Base-by-base conservation (phyloP, 2,888 invertebrate genomes). In the Hydriomena furcata region DNA sequence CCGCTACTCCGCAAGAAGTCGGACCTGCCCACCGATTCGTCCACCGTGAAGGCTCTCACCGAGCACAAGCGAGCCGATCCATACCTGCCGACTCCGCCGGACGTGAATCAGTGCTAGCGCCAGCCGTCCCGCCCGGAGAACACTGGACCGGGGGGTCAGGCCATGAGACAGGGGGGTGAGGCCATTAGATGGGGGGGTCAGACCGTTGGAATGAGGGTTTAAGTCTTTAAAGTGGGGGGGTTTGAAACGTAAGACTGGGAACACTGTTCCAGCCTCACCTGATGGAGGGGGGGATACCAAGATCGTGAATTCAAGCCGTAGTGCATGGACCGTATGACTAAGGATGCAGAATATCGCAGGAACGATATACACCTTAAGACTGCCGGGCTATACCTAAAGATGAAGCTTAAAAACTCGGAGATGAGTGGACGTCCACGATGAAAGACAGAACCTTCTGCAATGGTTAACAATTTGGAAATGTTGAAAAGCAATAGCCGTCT, bases 21-120 rank as follows among this genome's bases (percentile, higher is more conserved):
- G 8, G 98, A 99, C 84, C 92, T 99, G 78, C 98, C 98, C 35
- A 97, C 97, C 74, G 98, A 99, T 91, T 93, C 95, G 68, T 94
- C 94, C 81, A 98, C 98, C 44, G 94, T 97, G 71, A 95, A 95
- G 83, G 98, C 98, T 60, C 92, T 98, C 66, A 95, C 94, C 80
- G 97, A 96, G 82, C 98, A 98, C 92, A 96, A 96, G 87, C 93
- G 98, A 74, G 95, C 97, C 66, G 98, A 98, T 86, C 96, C 97
- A 75, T 98, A 93, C 92, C 94, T 98, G 69, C 90, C 94, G 65
- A 95, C 97, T 54, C 95, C 96, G 71, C 95, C 96, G 56, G 96
- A 97, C 91, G 94, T 94, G 65, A 54, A 49, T 44, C 60, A 60
- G 50, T 60, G 60, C 60, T 58, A 60, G 60, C 60, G 36, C 27